Conservation (phyloP, 2,113 vertebrate genomes). For the Hypocryptadius cinnamomeus region DNA sequence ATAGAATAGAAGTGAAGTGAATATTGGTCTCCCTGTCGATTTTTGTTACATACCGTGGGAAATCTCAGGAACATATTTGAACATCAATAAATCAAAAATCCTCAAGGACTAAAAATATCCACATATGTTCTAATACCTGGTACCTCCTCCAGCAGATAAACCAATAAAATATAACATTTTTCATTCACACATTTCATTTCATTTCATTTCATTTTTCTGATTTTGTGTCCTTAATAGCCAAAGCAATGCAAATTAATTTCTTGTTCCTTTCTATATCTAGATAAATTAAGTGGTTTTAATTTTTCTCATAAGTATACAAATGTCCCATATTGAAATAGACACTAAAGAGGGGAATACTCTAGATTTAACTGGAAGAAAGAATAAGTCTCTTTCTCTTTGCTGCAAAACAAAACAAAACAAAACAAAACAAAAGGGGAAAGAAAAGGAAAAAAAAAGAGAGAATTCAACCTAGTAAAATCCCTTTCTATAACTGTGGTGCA, state of each 20-base stretch:
- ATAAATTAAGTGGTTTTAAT: background rate
- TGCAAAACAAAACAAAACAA: background rate
- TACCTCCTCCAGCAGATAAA: background rate
- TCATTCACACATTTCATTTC: background rate
- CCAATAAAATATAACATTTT: background rate
- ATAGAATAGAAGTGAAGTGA: background rate
- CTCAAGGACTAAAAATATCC: background rate
- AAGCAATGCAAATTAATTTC: slow-evolving; percentile 12
- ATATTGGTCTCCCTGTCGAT: background rate
- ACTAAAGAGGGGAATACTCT: slow-evolving; percentile 10
- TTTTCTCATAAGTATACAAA: slow-evolving; percentile 28
- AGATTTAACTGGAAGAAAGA: slow-evolving; percentile 32
- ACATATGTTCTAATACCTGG: background rate
- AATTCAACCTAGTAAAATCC: slow-evolving; percentile 38
- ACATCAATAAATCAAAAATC: background rate
- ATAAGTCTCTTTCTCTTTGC: background rate
- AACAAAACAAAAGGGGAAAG: background rate
- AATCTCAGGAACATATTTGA: background rate
- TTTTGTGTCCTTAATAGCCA: background rate
- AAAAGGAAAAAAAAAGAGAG: background rate
- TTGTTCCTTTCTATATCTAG: background rate
- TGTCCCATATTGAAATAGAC: background rate
- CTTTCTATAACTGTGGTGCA: slow-evolving; percentile 59
- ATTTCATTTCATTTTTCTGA: background rate
- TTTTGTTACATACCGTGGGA: background rate